phyloP scores from a whole-genome alignment of 2,888 invertebrate genomes.

The Trilocha varians region DNA sequence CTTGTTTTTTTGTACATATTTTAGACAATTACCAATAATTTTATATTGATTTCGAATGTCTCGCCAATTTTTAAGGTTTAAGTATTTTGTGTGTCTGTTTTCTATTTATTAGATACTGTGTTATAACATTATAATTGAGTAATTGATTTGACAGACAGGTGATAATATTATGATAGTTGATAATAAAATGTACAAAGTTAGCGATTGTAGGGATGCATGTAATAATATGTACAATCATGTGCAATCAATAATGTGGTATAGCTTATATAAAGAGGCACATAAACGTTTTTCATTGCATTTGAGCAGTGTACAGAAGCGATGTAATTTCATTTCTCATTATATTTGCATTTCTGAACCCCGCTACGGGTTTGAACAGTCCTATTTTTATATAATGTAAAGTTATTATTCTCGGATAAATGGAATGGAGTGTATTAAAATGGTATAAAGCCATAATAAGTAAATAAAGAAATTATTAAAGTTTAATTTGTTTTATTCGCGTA shows the following conservation, averaged over 20 bases:
- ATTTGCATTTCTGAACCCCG: slow-evolving; percentile 63
- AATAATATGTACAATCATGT: slow-evolving; percentile 63
- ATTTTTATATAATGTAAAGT: slow-evolving; percentile 72
- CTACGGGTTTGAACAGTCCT: slow-evolving; percentile 64
- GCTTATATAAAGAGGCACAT: slow-evolving; percentile 46
- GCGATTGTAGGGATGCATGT: slow-evolving; percentile 59
- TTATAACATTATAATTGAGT: slow-evolving; percentile 33
- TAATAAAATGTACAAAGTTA: slow-evolving; percentile 66
- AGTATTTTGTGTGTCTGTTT: slow-evolving; percentile 41
- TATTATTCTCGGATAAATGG: slow-evolving; percentile 63
- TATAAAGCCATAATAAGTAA: slow-evolving; percentile 57
- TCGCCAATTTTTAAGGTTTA: slow-evolving; percentile 39
- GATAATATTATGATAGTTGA: slow-evolving; percentile 58
- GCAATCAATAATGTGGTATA: slow-evolving; percentile 59
- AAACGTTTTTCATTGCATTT: slow-evolving; percentile 63
- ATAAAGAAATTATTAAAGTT: slow-evolving; percentile 65
- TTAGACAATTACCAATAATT: slow-evolving; percentile 52
- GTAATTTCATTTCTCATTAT: slow-evolving; percentile 63
- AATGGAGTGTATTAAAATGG: slow-evolving; percentile 62
- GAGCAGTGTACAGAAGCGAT: slow-evolving; percentile 58
- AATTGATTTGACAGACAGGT: slow-evolving; percentile 53
- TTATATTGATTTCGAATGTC: slow-evolving; percentile 58
- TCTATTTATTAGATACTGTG: slow-evolving; percentile 53
- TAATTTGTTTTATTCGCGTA: slow-evolving; percentile 22
- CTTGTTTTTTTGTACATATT: slow-evolving; percentile 61